Base-by-base conservation (phyloP, 2,888 invertebrate genomes). In the Trissolcus japonicus region DNA sequence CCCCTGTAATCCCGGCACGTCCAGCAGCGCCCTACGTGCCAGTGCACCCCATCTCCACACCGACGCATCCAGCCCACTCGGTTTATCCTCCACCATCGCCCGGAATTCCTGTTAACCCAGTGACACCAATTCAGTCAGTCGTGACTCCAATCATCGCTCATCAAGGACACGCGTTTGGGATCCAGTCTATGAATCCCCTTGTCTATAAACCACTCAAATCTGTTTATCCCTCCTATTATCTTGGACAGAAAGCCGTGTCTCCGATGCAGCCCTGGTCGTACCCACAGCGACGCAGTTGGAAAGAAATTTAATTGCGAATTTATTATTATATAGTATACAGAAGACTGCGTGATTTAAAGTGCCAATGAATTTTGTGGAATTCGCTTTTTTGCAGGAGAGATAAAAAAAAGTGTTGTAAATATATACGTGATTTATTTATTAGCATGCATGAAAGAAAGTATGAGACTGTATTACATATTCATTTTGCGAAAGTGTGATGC, bases 151-250 rank as follows among this genome's bases (percentile, higher is more conserved):
- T 78, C 19, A 62, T 82, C 6, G 68, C 74, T 14, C 67, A 80
- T 35, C 74, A 80, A n/a, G 76, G 80, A 17, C 85, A 86, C 13
- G 75, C 83, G 7, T 87, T 85, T 54, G 67, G 67, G 35, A 56
- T 67, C 25, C 62, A 67, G 9, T 86, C 82, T 1, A 43, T 80
- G 9, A 85, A 85, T 76, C 82, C 87, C 3, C 40, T 86, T 4
- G 68, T 86, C 3, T 80, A 86, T 72, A 87, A 87, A 63, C 87
- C 87, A 7, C 62, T 86, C 4, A 88, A 88, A 68, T 73, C 85
- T 25, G 80, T 87, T 3, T 83, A 84, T 67, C 87, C 88, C 7
- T 75, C 87, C n/a, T 87, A 85, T 56, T 87, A 87, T 69, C 86
- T 87, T 1, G 57, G 83, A 17, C 85, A 85, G 9, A 88, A 87